phyloP scores from a whole-genome alignment of 2,113 vertebrate species.

The Nannobrachium achirus region DNA sequence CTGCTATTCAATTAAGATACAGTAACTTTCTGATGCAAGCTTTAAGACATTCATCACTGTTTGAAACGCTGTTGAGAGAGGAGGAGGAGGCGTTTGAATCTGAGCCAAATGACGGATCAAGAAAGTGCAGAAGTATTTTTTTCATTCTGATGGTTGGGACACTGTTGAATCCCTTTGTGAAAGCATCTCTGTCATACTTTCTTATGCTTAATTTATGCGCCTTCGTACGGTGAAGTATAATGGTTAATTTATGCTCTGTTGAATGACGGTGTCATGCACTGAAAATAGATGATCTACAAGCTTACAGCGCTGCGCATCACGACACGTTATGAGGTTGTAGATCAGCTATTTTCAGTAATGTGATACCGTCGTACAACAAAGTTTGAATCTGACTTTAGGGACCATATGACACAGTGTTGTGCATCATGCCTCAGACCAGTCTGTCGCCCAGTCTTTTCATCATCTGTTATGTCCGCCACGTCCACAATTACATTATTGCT shows the following conservation, averaged over 20 bases:
- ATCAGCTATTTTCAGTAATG: too few species aligned
- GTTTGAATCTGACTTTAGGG: conserved; percentile 10
- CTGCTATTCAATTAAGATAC: conserved; percentile 75
- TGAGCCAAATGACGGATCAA: conserved; percentile 17
- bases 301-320: too few species aligned
- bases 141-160: conserved; percentile 20
- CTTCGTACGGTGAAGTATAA: too few species aligned
- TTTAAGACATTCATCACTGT: conserved; percentile 21
- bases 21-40: conserved; percentile 63
- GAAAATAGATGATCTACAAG: too few species aligned
- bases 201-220: neutral
- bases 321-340: too few species aligned
- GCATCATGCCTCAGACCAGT: conserved; percentile 69
- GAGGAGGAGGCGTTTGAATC: neutral
- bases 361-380: too few species aligned
- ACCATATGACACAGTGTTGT: conserved; percentile 71
- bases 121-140: conserved; percentile 26
- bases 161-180: conserved; percentile 30
- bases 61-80: conserved; percentile 5
- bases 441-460: conserved; percentile 70
- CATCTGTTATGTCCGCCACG: conserved; percentile 77
- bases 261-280: too few species aligned
- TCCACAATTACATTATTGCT: conserved; percentile 77
- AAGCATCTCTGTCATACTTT: conserved; percentile 63
- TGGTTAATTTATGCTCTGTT: too few species aligned